phyloP scores from a whole-genome alignment of 2,113 vertebrate genomes.

The Ranitomeya variabilis region DNA sequence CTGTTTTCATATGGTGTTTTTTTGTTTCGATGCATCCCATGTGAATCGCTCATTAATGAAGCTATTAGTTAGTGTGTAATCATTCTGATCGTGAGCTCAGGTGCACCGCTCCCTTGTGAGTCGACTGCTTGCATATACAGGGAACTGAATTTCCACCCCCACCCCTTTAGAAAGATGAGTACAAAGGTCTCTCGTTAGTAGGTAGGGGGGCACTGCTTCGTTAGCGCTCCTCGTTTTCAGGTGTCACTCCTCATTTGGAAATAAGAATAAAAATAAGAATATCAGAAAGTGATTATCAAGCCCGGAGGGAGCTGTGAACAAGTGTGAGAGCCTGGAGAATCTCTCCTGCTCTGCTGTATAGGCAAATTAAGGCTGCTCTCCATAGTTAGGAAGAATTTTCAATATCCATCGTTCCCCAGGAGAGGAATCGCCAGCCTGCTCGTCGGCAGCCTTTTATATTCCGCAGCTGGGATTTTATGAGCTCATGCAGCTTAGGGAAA shows the following conservation, averaged over 20 bases:
- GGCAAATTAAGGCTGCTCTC: slow-evolving; percentile 83
- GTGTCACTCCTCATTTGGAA: slow-evolving; percentile 57
- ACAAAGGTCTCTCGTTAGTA: slow-evolving; percentile 56
- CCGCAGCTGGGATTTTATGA: slow-evolving; percentile 85
- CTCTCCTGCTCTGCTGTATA: slow-evolving; percentile 65
- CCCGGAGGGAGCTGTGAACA: slow-evolving; percentile 75
- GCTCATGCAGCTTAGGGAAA: slow-evolving; percentile 87
- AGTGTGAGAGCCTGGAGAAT: slow-evolving; percentile 74
- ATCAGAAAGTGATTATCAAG: slow-evolving; percentile 74
- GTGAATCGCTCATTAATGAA: slow-evolving; percentile 34
- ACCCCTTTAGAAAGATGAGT: slow-evolving; percentile 4
- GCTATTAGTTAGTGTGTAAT: slow-evolving; percentile 45
- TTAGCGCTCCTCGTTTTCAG: slow-evolving; percentile 51
- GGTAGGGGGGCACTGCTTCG: slow-evolving; percentile 53
- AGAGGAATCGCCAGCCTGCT: slow-evolving; percentile 72
- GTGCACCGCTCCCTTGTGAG: slow-evolving; percentile 33
- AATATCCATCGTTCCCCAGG: slow-evolving; percentile 81
- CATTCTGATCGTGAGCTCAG: slow-evolving; percentile 44
- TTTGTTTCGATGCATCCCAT: slow-evolving; percentile 16
- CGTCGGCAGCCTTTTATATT: slow-evolving; percentile 73
- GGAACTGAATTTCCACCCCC: slow-evolving; percentile 1
- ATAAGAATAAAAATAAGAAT: slow-evolving; percentile 58
- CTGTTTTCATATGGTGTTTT: slow-evolving; percentile 29
- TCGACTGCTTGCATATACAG: slow-evolving; percentile 18
- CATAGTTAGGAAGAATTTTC: slow-evolving; percentile 79